Base-by-base conservation (phyloP, 2,797 vertebrate species). In the Melanotaenia boesemani region DNA sequence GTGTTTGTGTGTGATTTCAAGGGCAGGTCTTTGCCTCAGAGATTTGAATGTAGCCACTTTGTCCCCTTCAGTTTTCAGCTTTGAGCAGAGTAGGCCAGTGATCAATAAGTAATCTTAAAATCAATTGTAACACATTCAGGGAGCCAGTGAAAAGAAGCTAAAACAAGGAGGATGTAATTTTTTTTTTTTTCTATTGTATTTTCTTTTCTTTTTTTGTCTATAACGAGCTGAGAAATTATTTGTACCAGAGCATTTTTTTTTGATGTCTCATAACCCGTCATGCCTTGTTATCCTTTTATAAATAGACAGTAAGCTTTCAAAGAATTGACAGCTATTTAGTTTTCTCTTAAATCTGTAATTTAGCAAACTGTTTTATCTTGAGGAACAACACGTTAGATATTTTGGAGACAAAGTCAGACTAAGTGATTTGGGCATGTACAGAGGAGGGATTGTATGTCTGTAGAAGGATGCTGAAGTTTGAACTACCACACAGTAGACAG, bases 31-130 rank as follows among this genome's bases (percentile, higher is more conserved):
- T 32, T 28, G 11, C 39, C 64, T 68, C 60, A 4, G 9, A 62
- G 63, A 56, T 58, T 32, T 34, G 20, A 54, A 20, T 55, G 61
- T 36, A 59, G 67, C 56, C 57, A 66, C 39, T 37, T 26, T 56
- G 20, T 64, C 57, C 26, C 52, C 20, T 63, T 72, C n/a, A 41
- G 32, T 44, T 56, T 67, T 39, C 20, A 65, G 56, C 61, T 44
- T 44, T 66, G 28, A 76, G 62, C 50, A 8, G 63, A 70, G 41
- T 34, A 77, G 57, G 74, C 74, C 61, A 28, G 34, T 69, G 54
- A 73, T 73, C 74, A 65, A 73, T 65, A 77, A 69, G 48, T 72
- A 57, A 81, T 76, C 74, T 67, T 61, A 39, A 72, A 80, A 72
- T 72, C 70, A 65, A 72, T 80, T 59, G 37, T 81, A 69, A 76